Evolutionary conservation across 2,888 invertebrate genomes (phyloP), one percentile per base, ranked within the genome.

Genomic region (Clostera curtula): DNA sequence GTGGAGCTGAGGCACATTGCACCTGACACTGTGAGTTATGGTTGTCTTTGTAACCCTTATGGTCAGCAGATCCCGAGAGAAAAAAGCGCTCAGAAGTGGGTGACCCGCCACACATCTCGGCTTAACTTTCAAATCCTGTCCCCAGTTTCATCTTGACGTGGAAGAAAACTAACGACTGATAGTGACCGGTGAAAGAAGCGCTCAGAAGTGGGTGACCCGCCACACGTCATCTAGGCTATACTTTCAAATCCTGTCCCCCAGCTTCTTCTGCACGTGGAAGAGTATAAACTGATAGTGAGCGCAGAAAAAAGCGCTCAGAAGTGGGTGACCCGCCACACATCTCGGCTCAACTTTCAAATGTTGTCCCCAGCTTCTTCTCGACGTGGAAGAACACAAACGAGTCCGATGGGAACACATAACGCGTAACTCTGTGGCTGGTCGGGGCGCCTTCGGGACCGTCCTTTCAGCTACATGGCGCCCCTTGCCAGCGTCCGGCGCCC

Each of bases 371-470:
- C 86, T 96, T 19, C 95, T 98, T 47, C 86, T 95, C 39, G 98
- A 98, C 75, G 86, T 98, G 27, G 93, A 93, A 7, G 90, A 92
- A 23, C 86, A 90, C 17, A 89, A 92, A 45, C 86, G 96, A 5
- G 92, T 98, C 7, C 90, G 91, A 42, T 89, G 93, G 36, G 93
- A 95, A 34, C 90, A 92, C 49, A 89, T 99, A 3, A 88, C 90
- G 21, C 86, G 93, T 31, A 91, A 90, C 0, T 86, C 88, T 0
- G 74, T 94, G 25, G 85, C 96, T 16, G 98, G 98, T 0, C 89
- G 97, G n/a, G 99, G 99, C 2, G 97, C 98, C 0, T 99, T 98
- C 83, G 98, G 98, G 0, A 97, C 98, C 50, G 99, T 99, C 5
- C 96, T 96, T 65, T 89, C 91, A 52, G 96, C 93, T 1, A 85